Evolutionary conservation across 2,797 vertebrate species (phyloP).

Genomic region (Petrocephalus schoutedeni): DNA sequence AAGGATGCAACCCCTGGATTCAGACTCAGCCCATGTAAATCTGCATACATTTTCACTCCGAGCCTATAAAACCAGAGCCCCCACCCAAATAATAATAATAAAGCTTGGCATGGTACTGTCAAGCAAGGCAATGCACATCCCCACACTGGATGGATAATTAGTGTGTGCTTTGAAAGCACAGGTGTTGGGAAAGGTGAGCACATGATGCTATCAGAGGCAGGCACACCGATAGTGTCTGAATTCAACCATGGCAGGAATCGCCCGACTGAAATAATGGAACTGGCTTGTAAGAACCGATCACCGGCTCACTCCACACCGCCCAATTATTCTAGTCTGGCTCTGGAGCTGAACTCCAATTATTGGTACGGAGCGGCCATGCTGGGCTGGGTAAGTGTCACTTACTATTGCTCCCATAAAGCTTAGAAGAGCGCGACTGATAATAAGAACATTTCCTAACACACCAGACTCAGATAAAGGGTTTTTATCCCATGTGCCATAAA

Average conservation of each 20-base stretch:
- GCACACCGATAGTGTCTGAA: slow-evolving; percentile 41
- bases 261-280: slow-evolving; percentile 55
- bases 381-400: slow-evolving; percentile 56
- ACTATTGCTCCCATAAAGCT: slow-evolving; percentile 5
- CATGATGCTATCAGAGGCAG: slow-evolving; percentile 29
- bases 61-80: not conserved
- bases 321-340: slow-evolving; percentile 58
- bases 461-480: not conserved
- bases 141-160: slow-evolving; percentile 43
- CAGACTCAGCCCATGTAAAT: not conserved
- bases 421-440: not conserved
- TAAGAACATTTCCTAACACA: not conserved
- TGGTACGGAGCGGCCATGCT: slow-evolving; percentile 42
- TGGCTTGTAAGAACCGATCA: slow-evolving; percentile 42
- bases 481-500: not conserved
- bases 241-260: slow-evolving; percentile 33
- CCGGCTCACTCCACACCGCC: slow-evolving; percentile 51
- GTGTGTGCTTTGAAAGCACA: slow-evolving; percentile 30
- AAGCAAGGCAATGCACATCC: slow-evolving; percentile 31
- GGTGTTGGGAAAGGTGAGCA: not conserved
- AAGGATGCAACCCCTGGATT: not conserved
- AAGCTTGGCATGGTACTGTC: slow-evolving; percentile 20
- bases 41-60: not conserved
- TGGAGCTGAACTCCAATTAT: slow-evolving; percentile 58
- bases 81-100: not conserved